Conservation (phyloP, 2,888 invertebrate genomes). For the Phasia obesa region DNA sequence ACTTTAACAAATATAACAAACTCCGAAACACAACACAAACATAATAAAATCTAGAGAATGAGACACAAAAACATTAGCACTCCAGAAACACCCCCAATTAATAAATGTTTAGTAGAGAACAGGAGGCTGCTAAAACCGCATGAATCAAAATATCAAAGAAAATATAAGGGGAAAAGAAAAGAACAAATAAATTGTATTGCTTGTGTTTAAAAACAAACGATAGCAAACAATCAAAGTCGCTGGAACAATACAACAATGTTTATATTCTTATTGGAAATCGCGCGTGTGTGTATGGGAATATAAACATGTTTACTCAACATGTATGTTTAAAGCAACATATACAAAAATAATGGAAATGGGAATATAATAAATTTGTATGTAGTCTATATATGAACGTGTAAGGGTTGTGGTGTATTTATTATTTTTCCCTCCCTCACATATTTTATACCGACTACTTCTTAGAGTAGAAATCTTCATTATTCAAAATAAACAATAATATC, state of each 20-base stretch:
- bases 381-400: neutral
- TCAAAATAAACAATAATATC: constrained; percentile 30
- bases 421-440: neutral
- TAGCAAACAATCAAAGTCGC: neutral
- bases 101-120: constrained; percentile 33
- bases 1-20: constrained; percentile 48
- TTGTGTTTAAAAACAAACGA: neutral
- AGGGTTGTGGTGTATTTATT: constrained; percentile 14
- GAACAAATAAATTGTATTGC: constrained; percentile 32
- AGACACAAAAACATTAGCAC: constrained; percentile 38
- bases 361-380: neutral
- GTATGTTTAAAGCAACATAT: constrained; percentile 10
- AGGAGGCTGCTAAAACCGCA: constrained; percentile 48
- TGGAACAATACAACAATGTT: constrained; percentile 30
- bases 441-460: neutral
- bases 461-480: constrained; percentile 28
- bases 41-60: constrained; percentile 8
- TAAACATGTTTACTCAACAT: constrained; percentile 57
- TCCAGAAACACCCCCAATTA: constrained; percentile 66
- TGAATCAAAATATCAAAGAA: constrained; percentile 31
- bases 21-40: constrained; percentile 51
- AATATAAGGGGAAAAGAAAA: constrained; percentile 28
- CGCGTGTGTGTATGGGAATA: neutral
- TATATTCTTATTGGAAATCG: constrained; percentile 54
- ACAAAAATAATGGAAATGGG: neutral